Evolutionary conservation across 2,797 vertebrate genomes (phyloP), one percentile per base, ranked within the genome.

Genomic region (Dendrocincla tyrannina): DNA sequence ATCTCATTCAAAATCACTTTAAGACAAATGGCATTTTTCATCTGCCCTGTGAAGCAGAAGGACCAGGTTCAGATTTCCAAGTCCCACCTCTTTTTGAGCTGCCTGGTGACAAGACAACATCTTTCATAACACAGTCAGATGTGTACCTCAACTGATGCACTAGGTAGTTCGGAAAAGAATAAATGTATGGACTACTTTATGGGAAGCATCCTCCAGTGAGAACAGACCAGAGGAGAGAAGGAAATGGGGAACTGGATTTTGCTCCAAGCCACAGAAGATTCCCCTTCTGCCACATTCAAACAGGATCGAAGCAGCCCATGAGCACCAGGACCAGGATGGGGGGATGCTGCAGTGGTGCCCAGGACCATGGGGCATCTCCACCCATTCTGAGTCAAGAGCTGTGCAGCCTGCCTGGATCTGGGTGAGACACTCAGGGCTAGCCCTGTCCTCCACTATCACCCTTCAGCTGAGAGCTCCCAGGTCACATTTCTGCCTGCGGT

Each of bases 291-390:
- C 6, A 3, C 4, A 0, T 30, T 32, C 24, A 17, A 30, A 13
- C 1, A 2, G 28, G 37, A 56, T 7, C 7, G 10, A 32, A 41
- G 17, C 22, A 52, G n/a, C 18, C 67, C 35, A 4, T 11, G 25
- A 35, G 22, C 1, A 1, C 2, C 15, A 3, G 20, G 0, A 2
- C 13, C 7, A 14, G 24, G 23, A 32, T 2, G 9, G 2, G 5
- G 13, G 33, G 6, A 58, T 49, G 44, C 28, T 44, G 35, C 7
- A 5, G 33, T 2, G 17, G 25, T 47, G 25, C 10, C 7, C 14
- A 5, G 44, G 9, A 12, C 12, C 17, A 11, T 2, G 25, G 19
- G 24, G 7, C 41, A 75, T 10, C 35, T 59, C 37, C 49, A 28
- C 10, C 11, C 4, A 1, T 11, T 18, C 39, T 18, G 1, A 35